Base-by-base conservation (phyloP, 2,797 vertebrate species). In the Chelon labrosus region DNA sequence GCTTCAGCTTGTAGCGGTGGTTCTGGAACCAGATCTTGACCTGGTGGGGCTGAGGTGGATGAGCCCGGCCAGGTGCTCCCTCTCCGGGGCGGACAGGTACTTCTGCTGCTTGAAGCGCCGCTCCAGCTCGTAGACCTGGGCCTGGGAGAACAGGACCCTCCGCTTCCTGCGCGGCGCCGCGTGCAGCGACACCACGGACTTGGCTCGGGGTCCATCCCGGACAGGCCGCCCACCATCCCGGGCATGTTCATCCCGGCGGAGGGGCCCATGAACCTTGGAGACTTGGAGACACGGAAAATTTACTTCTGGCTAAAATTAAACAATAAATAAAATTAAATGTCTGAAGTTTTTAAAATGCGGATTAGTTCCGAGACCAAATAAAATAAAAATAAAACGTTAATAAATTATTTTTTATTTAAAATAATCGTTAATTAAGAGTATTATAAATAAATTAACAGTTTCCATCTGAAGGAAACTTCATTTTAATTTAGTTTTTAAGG, bases 1-100 rank as follows among this genome's bases (percentile, higher is more conserved):
- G 94, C 87, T 98, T 98, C 93, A 98, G 97, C 86, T 98, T 98
- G 93, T 98, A 98, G 57, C 97, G 94, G 69, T 98, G 97, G 85
- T 98, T 98, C 92, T 98, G 97, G 90, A 98, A 98, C 97, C 97
- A 98, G 92, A 98, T 98, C 90, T 98, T 98, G 4, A 98, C 97
- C 93, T 98, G 97, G 31, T 97, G n/a, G 97, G 96, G 13, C 94
- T 97, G 52, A 98, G 96, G 89, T 96, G 97, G 86, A 98, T 97
- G 56, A 97, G 92, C 20, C 95, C 94, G 63, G 97, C 97, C 86
- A 98, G 93, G 86, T 98, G 97, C 85, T 98, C 97, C 50, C 97
- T 88, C 90, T 98, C 97, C 0, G 97, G 97, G 0, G 96, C 97
- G 1, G 97, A 98, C 72, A 99, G 95, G 91, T 98, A 99, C 59